These are phyloP conservation scores for Leptosomus discolor DNA, from an alignment of 2,113 vertebrate species.

Conservation along the genomic window DNA sequence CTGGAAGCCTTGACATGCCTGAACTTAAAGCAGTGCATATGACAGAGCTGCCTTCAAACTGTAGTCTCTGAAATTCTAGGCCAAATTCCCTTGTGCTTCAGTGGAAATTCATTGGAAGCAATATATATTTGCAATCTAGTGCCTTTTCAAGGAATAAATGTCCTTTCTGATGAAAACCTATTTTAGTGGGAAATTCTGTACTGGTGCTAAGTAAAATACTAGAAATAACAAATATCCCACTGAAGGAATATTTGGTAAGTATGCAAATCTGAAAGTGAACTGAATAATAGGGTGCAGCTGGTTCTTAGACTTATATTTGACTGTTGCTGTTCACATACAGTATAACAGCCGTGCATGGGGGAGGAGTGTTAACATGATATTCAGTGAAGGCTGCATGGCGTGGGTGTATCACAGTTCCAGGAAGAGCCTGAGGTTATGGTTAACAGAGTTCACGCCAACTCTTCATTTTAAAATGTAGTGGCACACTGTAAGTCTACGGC, in stretches of 20 bases:
- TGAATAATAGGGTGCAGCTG: conserved; percentile 63
- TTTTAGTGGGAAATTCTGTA: not conserved
- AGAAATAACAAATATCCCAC: not conserved
- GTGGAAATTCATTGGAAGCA: not conserved
- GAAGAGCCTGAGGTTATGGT: conserved; percentile 69
- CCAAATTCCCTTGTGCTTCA: not conserved
- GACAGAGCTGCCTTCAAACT: not conserved
- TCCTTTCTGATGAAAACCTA: not conserved
- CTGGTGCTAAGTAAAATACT: conserved; percentile 19
- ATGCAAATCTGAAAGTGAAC: conserved; percentile 48
- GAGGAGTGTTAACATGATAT: conserved; percentile 64
- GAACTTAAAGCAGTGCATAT: not conserved
- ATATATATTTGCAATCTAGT: not conserved
- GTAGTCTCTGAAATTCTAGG: not conserved
- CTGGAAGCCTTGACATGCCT: not conserved
- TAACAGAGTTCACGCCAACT: conserved; percentile 63
- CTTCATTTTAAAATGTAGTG: conserved; percentile 53
- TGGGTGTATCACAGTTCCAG: conserved; percentile 67
- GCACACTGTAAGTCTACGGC: conserved; percentile 40
- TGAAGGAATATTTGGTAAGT: conserved; percentile 40
- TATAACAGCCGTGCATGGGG: conserved; percentile 58
- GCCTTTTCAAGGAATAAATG: not conserved
- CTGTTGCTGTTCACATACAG: conserved; percentile 63
- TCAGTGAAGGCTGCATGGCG: conserved; percentile 60
- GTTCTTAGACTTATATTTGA: conserved; percentile 59